phyloP scores from a whole-genome alignment of 1,140 invertebrate genomes.

The Colletes gigas region DNA sequence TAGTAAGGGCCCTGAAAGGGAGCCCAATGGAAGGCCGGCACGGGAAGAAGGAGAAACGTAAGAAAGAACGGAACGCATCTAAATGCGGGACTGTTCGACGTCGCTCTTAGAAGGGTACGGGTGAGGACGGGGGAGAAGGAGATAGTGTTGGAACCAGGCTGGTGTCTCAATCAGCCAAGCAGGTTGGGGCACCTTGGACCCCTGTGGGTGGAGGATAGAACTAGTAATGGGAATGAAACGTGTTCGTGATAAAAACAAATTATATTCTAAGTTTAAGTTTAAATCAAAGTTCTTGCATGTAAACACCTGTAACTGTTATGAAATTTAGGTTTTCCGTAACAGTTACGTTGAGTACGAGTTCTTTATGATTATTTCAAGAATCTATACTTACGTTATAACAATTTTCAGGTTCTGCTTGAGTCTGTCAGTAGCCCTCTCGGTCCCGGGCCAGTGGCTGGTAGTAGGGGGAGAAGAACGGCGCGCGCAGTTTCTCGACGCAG shows the following conservation, averaged over 20 bases:
- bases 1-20: slow-evolving; percentile 36
- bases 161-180: slow-evolving; percentile 79
- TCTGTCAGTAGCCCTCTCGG: slow-evolving; percentile 23
- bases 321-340: too few species aligned
- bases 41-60: slow-evolving; percentile 61
- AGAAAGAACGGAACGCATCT: slow-evolving; percentile 42
- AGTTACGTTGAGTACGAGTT: too few species aligned
- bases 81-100: slow-evolving; percentile 37
- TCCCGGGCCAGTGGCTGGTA: slow-evolving; percentile 43
- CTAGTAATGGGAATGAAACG: slow-evolving; percentile 24
- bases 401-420: not conserved
- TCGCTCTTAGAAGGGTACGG: slow-evolving; percentile 48
- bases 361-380: too few species aligned
- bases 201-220: slow-evolving; percentile 66
- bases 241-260: not conserved
- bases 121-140: slow-evolving; percentile 61
- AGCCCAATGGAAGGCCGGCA: slow-evolving; percentile 50
- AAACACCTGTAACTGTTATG: too few species aligned
- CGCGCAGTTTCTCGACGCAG: slow-evolving; percentile 65
- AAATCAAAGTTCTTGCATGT: too few species aligned
- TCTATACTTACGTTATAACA: too few species aligned
- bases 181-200: slow-evolving; percentile 73
- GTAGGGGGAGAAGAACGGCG: slow-evolving; percentile 58
- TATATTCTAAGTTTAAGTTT: too few species aligned
- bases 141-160: slow-evolving; percentile 74